A percentile compares a stretch with the other conserved stretches of the same genome.
These are phyloP conservation scores for Notechis scutatus DNA, from an alignment of 2,113 vertebrate genomes.

Conservation along the genomic window DNA sequence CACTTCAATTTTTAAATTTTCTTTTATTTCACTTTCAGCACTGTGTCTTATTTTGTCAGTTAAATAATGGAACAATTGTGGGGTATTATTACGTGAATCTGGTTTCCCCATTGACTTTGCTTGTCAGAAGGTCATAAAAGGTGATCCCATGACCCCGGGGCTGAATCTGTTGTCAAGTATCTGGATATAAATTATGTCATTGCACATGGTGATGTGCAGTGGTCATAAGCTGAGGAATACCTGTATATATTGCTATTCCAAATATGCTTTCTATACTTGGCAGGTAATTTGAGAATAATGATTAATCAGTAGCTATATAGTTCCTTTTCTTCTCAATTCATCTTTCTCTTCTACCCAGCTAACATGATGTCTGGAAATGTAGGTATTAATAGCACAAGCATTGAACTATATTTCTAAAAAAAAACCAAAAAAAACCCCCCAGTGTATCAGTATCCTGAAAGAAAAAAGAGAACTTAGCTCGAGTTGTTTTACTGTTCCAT, in stretches of 20 bases:
- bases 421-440: too few species aligned
- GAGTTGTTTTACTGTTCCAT: not conserved
- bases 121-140: too few species aligned
- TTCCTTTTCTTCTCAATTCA: not conserved
- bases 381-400: not conserved
- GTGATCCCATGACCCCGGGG: too few species aligned
- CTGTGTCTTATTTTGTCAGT: not conserved
- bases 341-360: not conserved
- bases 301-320: not conserved
- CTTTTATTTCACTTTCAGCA: not conserved
- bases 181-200: too few species aligned
- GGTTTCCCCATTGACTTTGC: too few species aligned
- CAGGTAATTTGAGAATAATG: not conserved
- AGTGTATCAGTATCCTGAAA: not conserved
- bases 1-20: not conserved
- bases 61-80: not conserved
- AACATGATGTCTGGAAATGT: not conserved
- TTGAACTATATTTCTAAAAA: not conserved
- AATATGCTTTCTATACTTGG: not conserved
- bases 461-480: rapidly evolving
- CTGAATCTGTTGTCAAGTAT: too few species aligned
- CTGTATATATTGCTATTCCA: not conserved
- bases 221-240: not conserved
- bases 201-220: too few species aligned
- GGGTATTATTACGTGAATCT: not conserved